Base-by-base conservation (phyloP, 1,140 invertebrate species). In the Saccostrea glomerata region DNA sequence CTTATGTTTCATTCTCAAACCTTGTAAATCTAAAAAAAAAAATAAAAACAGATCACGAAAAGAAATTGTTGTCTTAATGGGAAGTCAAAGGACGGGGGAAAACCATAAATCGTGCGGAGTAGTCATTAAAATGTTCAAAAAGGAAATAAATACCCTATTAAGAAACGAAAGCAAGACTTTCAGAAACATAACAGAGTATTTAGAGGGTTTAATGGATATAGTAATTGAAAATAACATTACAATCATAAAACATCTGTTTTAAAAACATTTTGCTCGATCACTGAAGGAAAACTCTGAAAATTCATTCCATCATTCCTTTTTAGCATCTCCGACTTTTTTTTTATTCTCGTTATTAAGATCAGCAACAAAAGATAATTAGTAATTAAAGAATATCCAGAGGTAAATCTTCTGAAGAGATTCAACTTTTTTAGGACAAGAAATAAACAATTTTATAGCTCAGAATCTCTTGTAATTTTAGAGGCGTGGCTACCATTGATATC, bases 401-500 rank as follows among this genome's bases (percentile, higher is more conserved):
- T 7, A 63, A 63, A 63, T 63, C 17, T n/a, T 63, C 6, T 17
- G 6, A 15, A 63, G 6, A 15, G 13, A 3, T 13, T 17, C 20
- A 7, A 63, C n/a, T 7, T n/a, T n/a, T n/a, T 17, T 6, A 6
- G 20, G 4, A 13, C 9, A 17, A 63, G 4, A 23, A 63, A 15
- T 63, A 4, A 17, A 63, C n/a, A n/a, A 17, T 63, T 7, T n/a
- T 6, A 23, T 63, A n/a, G 60, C 60, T 17, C 17, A 63, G 20
- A 6, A 6, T 30, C 13, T 40, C 15, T 12, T 73, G 2, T 15
- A 83, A 17, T 90, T 90, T 60, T 87, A 94, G 94, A 54, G 97
- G 97, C 85, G 96, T 98, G 92, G 95, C 98, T 58, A 97, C 97
- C 88, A 96, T 98, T 84, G 97, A 98, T 94, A 96, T 98, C 91